Evolutionary conservation across 2,888 invertebrate species (phyloP).

Genomic region (Escarpia spicata): DNA sequence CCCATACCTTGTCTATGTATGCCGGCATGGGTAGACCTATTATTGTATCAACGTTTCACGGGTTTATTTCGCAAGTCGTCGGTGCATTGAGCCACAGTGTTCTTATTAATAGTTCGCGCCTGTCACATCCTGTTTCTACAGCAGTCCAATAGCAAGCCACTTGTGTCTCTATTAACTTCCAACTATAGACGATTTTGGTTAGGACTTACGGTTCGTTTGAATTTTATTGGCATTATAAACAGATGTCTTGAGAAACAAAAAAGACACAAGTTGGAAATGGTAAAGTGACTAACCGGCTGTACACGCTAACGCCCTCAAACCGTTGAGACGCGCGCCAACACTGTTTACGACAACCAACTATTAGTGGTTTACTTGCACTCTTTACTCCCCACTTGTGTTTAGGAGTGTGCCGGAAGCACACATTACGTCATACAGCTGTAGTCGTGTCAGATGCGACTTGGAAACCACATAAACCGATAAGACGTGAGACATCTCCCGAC

Average conservation of each 20-base stretch:
- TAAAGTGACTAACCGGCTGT: neutral
- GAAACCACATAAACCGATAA: neutral
- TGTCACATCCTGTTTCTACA: too few relatives aligned
- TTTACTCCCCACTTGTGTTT: neutral
- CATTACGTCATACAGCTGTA: slow-evolving; percentile 6
- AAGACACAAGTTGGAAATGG: neutral
- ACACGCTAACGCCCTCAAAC: neutral
- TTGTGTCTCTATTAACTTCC: neutral
- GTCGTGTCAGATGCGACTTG: neutral
- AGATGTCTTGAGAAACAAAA: neutral
- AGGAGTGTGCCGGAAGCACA: neutral
- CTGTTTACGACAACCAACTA: slow-evolving; percentile 6
- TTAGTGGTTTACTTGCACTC: slow-evolving; percentile 11
- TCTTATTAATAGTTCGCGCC: too few relatives aligned
- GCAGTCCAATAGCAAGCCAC: neutral
- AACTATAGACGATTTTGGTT: neutral
- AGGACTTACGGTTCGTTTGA: neutral
- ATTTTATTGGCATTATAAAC: neutral
- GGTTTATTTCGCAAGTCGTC: too few relatives aligned
- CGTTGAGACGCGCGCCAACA: neutral
- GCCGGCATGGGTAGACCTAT: too few relatives aligned
- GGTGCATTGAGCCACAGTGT: too few relatives aligned
- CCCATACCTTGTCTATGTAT: too few relatives aligned
- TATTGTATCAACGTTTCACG: too few relatives aligned
- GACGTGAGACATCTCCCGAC: neutral